These are phyloP conservation scores for Taenioides sp. DNA, from an alignment of 2,797 vertebrate genomes.

Conservation along the genomic window DNA sequence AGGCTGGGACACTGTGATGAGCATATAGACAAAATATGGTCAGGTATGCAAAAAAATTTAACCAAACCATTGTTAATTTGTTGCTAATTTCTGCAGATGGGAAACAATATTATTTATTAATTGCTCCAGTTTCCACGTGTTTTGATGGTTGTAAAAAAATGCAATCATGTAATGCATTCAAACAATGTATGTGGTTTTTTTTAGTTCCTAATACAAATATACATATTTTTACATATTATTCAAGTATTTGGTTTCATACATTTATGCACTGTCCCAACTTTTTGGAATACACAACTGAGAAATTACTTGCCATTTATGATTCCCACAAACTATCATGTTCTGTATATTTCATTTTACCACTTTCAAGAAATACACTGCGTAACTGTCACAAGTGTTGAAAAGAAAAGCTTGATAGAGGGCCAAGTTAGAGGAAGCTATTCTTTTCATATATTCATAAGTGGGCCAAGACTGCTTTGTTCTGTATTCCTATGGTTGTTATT, in stretches of 20 bases:
- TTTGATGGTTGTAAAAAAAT: too few species aligned
- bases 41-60: not conserved
- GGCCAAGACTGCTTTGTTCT: conserved; percentile 63
- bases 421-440: conserved; percentile 66
- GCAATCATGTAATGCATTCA: not conserved
- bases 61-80: not conserved
- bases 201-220: not conserved
- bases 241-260: not conserved
- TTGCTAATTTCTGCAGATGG: not conserved
- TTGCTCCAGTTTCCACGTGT: too few species aligned
- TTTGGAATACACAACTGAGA: not conserved
- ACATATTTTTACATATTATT: too few species aligned
- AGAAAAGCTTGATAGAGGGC: conserved; percentile 52
- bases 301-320: conserved; percentile 29
- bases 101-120: too few species aligned
- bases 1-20: not conserved
- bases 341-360: conserved; percentile 39
- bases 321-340: conserved; percentile 28
- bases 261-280: not conserved
- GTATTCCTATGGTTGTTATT: conserved; percentile 51
- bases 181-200: not conserved
- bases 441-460: conserved; percentile 62
- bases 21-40: not conserved
- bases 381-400: conserved; percentile 45
- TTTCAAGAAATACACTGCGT: conserved; percentile 38